These are phyloP conservation scores for Sinosuthora webbiana DNA, from an alignment of 2,113 vertebrate species.

Conservation along the genomic window DNA sequence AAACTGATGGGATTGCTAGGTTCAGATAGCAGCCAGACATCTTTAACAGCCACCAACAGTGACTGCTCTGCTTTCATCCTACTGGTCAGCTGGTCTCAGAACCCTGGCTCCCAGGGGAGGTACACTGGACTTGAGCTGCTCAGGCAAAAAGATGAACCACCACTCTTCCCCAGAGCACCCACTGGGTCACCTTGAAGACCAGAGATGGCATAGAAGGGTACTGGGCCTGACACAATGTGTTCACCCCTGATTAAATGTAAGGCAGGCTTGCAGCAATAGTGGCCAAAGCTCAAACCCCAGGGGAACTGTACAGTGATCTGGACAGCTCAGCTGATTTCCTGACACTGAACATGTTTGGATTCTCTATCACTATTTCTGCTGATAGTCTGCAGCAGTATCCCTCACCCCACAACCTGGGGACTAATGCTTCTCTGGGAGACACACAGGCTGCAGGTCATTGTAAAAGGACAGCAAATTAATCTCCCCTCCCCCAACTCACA, in stretches of 20 bases:
- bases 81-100: neutral
- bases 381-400: neutral
- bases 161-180: neutral
- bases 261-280: neutral
- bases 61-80: neutral
- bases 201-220: neutral
- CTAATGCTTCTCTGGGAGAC: neutral
- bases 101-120: neutral
- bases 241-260: neutral
- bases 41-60: neutral
- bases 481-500: fast-evolving
- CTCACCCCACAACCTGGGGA: neutral
- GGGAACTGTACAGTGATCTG: neutral
- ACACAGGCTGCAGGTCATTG: neutral
- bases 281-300: neutral
- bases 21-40: fast-evolving
- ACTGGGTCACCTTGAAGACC: neutral
- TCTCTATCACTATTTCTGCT: neutral
- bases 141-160: neutral
- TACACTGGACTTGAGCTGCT: neutral
- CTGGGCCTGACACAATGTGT: neutral
- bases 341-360: neutral
- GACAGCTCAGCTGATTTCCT: neutral
- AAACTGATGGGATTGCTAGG: neutral
- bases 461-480: neutral